These are phyloP conservation scores for Habropoda laboriosa DNA, from an alignment of 1,140 invertebrate species.

Conservation along the genomic window DNA sequence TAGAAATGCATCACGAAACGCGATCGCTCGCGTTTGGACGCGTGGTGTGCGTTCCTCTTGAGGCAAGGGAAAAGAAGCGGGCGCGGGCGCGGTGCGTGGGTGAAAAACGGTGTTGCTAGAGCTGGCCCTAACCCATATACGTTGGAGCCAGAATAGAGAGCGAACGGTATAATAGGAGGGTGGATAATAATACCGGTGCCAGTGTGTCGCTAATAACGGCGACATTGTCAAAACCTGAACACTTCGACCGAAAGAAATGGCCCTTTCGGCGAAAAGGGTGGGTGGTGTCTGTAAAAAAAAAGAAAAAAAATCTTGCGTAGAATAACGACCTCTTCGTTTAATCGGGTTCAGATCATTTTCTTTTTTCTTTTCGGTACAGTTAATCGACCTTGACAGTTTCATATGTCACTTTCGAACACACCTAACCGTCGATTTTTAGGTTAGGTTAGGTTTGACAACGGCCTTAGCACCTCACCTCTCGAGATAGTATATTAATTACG, in stretches of 20 bases:
- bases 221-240: neutral
- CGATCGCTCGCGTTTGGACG: neutral
- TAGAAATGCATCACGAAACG: neutral
- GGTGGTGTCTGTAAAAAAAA: neutral
- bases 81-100: slow-evolving; percentile 57
- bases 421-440: no score
- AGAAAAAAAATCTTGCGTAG: no score
- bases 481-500: no score
- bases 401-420: no score
- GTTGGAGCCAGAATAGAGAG: slow-evolving; percentile 70
- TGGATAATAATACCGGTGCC: slow-evolving; percentile 36
- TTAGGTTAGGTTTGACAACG: no score
- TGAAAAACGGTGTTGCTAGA: slow-evolving; percentile 65
- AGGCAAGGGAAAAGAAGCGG: slow-evolving; percentile 42
- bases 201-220: slow-evolving; percentile 8
- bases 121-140: slow-evolving; percentile 76
- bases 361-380: no score
- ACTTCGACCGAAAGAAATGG: neutral
- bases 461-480: no score
- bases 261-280: neutral
- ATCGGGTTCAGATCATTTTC: no score
- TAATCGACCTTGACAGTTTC: no score
- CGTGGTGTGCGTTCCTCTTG: slow-evolving; percentile 20
- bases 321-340: no score
- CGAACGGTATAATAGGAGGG: slow-evolving; percentile 53